These are phyloP conservation scores for Apogon talboti DNA, from an alignment of 2,797 vertebrate genomes.

Conservation along the genomic window DNA sequence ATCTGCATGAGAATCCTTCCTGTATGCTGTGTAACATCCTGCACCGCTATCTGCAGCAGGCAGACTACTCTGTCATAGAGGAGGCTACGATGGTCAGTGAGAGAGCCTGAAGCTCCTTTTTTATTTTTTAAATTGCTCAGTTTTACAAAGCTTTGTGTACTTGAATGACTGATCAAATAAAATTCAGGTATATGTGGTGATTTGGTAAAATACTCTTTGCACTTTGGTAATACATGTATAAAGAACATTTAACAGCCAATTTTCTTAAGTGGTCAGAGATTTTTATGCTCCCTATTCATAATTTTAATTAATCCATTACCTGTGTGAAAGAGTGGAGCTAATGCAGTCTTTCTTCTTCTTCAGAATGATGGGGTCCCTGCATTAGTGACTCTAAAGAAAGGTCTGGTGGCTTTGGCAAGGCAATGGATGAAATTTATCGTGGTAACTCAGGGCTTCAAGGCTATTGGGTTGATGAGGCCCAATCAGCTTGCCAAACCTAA, in stretches of 20 bases:
- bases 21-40: slow-evolving; percentile 97
- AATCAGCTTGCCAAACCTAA: slow-evolving; percentile 88
- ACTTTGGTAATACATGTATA: background rate
- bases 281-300: slow-evolving; percentile 2
- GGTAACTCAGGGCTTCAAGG: slow-evolving; percentile 97
- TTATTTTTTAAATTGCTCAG: background rate
- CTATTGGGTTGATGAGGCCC: slow-evolving; percentile 91
- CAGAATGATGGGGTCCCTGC: slow-evolving; percentile 97
- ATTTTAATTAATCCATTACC: background rate
- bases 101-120: background rate
- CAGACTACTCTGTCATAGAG: slow-evolving; percentile 94
- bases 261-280: slow-evolving; percentile 18
- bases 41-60: slow-evolving; percentile 96
- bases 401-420: slow-evolving; percentile 94
- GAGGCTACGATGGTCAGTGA: slow-evolving; percentile 95
- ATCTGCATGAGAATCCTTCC: slow-evolving; percentile 97
- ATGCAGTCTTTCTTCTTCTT: slow-evolving; percentile 7
- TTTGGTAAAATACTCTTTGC: background rate
- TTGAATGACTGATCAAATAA: background rate
- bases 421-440: slow-evolving; percentile 99
- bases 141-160: background rate
- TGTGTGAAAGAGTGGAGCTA: background rate
- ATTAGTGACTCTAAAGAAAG: slow-evolving; percentile 96
- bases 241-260: background rate
- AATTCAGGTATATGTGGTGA: background rate